A percentile compares a stretch with the other conserved stretches of the same genome.
These are phyloP conservation scores for Monopterus albus DNA, from an alignment of 2,113 vertebrate species.

Conservation along the genomic window DNA sequence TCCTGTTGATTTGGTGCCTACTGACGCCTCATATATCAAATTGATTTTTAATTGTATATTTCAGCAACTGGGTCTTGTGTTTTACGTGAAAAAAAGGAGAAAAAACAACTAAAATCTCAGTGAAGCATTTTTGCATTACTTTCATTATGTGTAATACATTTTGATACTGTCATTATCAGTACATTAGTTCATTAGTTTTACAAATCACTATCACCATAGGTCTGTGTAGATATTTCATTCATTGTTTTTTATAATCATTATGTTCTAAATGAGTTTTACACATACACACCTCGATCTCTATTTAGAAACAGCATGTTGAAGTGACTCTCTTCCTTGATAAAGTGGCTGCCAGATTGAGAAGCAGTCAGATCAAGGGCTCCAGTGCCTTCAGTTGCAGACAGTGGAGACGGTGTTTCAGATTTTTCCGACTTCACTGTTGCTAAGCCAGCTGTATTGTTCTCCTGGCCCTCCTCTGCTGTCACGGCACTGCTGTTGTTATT, in stretches of 20 bases:
- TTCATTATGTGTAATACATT: too few relatives aligned
- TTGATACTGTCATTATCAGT: neutral
- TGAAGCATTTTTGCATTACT: too few relatives aligned
- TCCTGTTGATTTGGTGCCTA: too few relatives aligned
- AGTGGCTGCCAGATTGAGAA: conserved; percentile 86
- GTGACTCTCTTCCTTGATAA: conserved; percentile 95
- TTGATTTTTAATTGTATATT: too few relatives aligned
- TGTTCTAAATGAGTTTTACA: conserved; percentile 61
- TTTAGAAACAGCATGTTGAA: conserved; percentile 97
- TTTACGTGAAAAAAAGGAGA: too few relatives aligned
- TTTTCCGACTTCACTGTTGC: conserved; percentile 94
- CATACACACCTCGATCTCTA: conserved; percentile 97
- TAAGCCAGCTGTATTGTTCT: conserved; percentile 75
- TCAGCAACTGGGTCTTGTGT: too few relatives aligned
- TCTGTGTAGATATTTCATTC: conserved; percentile 10
- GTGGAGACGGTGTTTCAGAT: conserved; percentile 89
- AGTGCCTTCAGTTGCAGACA: conserved; percentile 86
- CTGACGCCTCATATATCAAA: too few relatives aligned
- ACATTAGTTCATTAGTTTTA: too few relatives aligned
- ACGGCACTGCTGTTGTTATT: conserved; percentile 71
- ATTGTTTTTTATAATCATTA: neutral
- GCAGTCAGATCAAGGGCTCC: conserved; percentile 97
- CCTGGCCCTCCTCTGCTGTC: conserved; percentile 85
- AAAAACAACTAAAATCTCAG: too few relatives aligned
- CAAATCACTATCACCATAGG: neutral